Conservation (phyloP, 2,888 invertebrate genomes). For the Agrotis clavis region DNA sequence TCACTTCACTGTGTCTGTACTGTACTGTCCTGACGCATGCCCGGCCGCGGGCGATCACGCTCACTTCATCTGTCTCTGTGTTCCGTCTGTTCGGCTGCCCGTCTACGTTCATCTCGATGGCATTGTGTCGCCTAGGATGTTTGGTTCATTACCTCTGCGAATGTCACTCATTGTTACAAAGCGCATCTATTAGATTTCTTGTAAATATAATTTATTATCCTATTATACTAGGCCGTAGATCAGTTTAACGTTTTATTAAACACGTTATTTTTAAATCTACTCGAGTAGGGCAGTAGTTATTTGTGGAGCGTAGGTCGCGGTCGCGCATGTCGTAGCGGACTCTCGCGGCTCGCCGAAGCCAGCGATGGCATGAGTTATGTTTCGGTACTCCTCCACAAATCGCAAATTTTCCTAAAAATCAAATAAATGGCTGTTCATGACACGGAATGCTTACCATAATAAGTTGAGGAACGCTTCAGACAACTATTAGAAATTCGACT, state of each 20-base stretch:
- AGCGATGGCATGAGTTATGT: constrained; percentile 79
- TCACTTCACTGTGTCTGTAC: constrained; percentile 91
- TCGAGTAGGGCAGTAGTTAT: constrained; percentile 75
- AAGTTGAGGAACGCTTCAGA: constrained; percentile 86
- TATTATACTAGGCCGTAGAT: constrained; percentile 83
- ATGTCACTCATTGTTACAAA: constrained; percentile 89
- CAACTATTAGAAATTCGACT: constrained; percentile 90
- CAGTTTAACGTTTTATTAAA: constrained; percentile 72
- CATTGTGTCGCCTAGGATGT: constrained; percentile 87
- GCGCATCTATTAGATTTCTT: constrained; percentile 90
- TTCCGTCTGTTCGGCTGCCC: constrained; percentile 88
- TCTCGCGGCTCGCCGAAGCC: constrained; percentile 72
- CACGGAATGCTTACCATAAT: constrained; percentile 90
- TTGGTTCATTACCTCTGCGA: constrained; percentile 88
- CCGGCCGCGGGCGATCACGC: constrained; percentile 90
- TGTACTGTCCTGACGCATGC: constrained; percentile 91
- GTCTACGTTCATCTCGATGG: constrained; percentile 89
- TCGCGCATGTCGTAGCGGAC: constrained; percentile 79
- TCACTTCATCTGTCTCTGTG: constrained; percentile 91
- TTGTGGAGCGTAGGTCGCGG: constrained; percentile 76
- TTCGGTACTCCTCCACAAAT: constrained; percentile 77
- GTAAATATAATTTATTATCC: constrained; percentile 82
- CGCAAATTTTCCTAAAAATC: constrained; percentile 79
- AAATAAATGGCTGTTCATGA: constrained; percentile 87
- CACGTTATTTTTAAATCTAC: constrained; percentile 74